phyloP scores from a whole-genome alignment of 2,797 vertebrate species.

The Poeciliopsis gracilis region DNA sequence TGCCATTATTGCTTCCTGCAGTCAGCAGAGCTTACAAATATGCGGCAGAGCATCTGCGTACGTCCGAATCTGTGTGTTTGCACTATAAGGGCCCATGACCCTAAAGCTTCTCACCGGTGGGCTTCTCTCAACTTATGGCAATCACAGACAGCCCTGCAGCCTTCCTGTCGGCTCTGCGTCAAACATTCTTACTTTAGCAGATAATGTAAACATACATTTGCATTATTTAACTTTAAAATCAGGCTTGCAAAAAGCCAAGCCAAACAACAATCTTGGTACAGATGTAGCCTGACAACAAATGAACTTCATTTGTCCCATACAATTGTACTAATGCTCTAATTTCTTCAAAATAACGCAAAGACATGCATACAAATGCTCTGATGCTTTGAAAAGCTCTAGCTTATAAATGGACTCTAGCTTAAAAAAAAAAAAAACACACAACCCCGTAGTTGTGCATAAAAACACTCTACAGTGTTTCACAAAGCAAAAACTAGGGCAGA shows the following conservation, averaged over 20 bases:
- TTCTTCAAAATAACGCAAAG: slow-evolving; percentile 42
- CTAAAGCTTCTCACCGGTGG: slow-evolving; percentile 60
- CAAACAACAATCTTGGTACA: slow-evolving; percentile 12
- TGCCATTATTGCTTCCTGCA: slow-evolving; percentile 79
- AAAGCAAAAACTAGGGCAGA: slow-evolving; percentile 58
- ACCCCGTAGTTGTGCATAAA: slow-evolving; percentile 32
- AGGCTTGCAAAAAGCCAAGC: slow-evolving; percentile 6
- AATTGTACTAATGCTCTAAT: slow-evolving; percentile 42
- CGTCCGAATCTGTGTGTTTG: slow-evolving; percentile 25
- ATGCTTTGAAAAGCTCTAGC: slow-evolving; percentile 29
- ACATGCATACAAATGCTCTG: slow-evolving; percentile 16
- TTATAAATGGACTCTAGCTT: slow-evolving; percentile 27
- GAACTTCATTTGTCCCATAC: slow-evolving; percentile 44
- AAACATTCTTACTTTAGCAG: slow-evolving; percentile 22
- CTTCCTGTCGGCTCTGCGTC: slow-evolving; percentile 51
- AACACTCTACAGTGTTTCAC: slow-evolving; percentile 28
- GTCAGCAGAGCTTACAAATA: slow-evolving; percentile 74
- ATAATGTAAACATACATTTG: background rate
- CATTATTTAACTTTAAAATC: background rate
- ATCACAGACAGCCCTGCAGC: slow-evolving; percentile 66
- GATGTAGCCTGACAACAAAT: slow-evolving; percentile 5
- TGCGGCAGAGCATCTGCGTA: slow-evolving; percentile 29
- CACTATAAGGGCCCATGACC: slow-evolving; percentile 49
- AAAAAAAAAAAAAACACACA: slow-evolving; percentile 1
- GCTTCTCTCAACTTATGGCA: slow-evolving; percentile 66